These are phyloP conservation scores for Ceratothoa steindachneri DNA, from an alignment of 2,888 invertebrate genomes.

Conservation along the genomic window DNA sequence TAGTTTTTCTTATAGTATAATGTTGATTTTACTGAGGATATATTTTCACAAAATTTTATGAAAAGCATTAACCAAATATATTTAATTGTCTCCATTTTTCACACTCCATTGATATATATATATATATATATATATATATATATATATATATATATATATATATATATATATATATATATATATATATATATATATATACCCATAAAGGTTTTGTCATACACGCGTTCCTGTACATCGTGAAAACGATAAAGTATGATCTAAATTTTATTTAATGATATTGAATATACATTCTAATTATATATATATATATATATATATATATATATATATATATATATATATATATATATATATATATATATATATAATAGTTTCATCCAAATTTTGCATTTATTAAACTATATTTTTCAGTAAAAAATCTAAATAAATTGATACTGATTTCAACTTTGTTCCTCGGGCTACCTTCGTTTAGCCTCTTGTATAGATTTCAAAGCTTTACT, in stretches of 20 bases:
- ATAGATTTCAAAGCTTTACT: too few relatives aligned
- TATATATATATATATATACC: background rate
- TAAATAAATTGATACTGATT: too few relatives aligned
- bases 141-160: background rate
- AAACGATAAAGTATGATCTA: too few relatives aligned
- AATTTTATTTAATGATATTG: background rate
- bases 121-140: background rate
- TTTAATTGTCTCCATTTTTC: background rate
- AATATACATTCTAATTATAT: background rate
- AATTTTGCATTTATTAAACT: too few relatives aligned
- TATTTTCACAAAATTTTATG: too few relatives aligned
- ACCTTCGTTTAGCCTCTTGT: too few relatives aligned
- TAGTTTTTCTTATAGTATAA: too few relatives aligned
- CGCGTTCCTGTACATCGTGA: background rate
- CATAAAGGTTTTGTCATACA: background rate
- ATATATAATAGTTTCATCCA: too few relatives aligned
- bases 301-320: background rate
- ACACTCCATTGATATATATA: background rate
- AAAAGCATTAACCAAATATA: background rate
- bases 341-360: too few relatives aligned
- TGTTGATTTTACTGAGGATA: too few relatives aligned
- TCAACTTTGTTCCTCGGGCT: too few relatives aligned
- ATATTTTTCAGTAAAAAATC: too few relatives aligned
- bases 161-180: background rate
- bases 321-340: background rate